Percentiles rank a stretch among this genome's conserved stretches.
phyloP scores from a whole-genome alignment of 1,140 invertebrate species.

The Eciton burchellii region DNA sequence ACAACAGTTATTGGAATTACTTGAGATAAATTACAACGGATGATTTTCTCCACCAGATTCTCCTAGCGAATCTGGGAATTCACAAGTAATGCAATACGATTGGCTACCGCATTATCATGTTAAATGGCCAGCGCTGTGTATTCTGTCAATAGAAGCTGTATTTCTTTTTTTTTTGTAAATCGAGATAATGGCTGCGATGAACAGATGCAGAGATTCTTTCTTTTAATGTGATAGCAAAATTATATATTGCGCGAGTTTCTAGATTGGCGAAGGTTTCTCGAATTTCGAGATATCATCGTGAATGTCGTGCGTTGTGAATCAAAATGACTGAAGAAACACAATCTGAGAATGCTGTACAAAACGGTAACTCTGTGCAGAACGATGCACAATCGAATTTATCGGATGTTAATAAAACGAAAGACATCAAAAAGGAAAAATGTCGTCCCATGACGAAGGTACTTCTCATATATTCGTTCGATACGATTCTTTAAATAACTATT shows the following conservation, averaged over 20 bases:
- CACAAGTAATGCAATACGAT: no score
- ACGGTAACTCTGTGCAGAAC: conserved; percentile 67
- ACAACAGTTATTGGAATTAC: no score
- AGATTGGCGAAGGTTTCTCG: not conserved
- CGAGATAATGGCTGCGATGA: conserved; percentile 62
- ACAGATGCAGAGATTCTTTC: conserved; percentile 54
- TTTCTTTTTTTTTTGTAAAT: conserved; percentile 18
- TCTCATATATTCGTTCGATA: not conserved
- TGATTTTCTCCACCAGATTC: no score
- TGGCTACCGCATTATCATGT: no score
- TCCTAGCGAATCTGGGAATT: no score
- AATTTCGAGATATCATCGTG: conserved; percentile 45
- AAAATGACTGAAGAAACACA: conserved; percentile 82
- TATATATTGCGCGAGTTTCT: conserved; percentile 37
- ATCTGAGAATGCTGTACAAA: conserved; percentile 74
- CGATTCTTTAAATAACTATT: not conserved
- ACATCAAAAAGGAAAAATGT: conserved; percentile 84
- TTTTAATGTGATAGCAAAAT: conserved; percentile 61
- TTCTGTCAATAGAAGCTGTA: no score
- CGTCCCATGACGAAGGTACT: conserved; percentile 83
- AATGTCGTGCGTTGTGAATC: conserved; percentile 46
- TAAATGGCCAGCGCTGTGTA: no score
- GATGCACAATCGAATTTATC: conserved; percentile 75
- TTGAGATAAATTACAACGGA: no score
- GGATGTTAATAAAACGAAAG: conserved; percentile 78